Conservation (phyloP, 2,113 vertebrate species). For the Menidia beryllina region DNA sequence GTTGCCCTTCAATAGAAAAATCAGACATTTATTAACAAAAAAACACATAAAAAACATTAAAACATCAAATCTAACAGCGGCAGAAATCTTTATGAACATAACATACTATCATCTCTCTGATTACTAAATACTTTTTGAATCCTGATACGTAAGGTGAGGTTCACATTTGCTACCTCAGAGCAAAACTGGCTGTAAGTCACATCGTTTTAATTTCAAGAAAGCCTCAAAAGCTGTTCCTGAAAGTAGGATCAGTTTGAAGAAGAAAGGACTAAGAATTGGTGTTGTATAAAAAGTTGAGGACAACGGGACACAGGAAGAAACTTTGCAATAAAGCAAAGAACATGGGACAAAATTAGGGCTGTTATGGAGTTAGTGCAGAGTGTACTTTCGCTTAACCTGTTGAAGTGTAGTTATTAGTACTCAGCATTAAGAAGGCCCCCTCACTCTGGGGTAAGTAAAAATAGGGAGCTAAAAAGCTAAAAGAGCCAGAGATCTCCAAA, state of each 20-base stretch:
- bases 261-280: not conserved
- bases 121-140: too few relatives aligned
- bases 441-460: constrained; percentile 55
- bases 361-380: constrained; percentile 65
- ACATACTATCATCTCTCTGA: too few relatives aligned
- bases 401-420: constrained; percentile 79
- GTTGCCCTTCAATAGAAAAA: too few relatives aligned
- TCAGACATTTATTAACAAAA: too few relatives aligned
- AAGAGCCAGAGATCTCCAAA: constrained; percentile 22
- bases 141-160: too few relatives aligned
- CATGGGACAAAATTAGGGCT: constrained; percentile 8
- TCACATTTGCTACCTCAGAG: too few relatives aligned
- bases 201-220: too few relatives aligned
- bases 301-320: not conserved
- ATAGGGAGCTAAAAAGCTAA: constrained; percentile 30
- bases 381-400: constrained; percentile 67
- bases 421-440: constrained; percentile 71
- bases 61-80: too few relatives aligned
- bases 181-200: too few relatives aligned
- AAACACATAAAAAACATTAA: too few relatives aligned
- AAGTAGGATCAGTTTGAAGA: constrained; percentile 6
- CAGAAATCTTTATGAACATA: too few relatives aligned
- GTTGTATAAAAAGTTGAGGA: constrained; percentile 1
- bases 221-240: too few relatives aligned
- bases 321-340: constrained; percentile 6